phyloP scores from a whole-genome alignment of 2,888 invertebrate genomes.

The Catonia carolina region DNA sequence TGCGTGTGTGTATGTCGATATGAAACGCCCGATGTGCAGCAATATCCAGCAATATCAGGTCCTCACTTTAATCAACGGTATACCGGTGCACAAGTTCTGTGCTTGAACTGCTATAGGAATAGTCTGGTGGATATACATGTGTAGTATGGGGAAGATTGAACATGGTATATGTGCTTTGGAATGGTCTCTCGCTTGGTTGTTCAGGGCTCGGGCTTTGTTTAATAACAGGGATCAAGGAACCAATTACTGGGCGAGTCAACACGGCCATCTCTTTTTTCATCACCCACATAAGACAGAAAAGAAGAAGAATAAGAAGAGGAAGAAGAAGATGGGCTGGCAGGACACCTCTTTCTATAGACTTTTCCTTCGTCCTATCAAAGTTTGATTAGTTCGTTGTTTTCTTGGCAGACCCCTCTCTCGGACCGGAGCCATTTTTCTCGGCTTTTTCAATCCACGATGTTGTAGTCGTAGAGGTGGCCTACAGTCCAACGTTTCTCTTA shows the following conservation, averaged over 20 bases:
- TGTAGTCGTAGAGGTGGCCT: background rate
- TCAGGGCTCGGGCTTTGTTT: background rate
- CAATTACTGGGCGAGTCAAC: constrained; percentile 11
- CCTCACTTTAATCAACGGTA: no score
- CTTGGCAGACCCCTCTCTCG: constrained; percentile 7
- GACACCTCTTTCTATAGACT: constrained; percentile 14
- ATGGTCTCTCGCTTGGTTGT: no score
- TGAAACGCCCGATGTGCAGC: no score
- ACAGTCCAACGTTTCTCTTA: no score
- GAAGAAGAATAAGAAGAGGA: background rate
- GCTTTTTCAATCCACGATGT: constrained; percentile 3
- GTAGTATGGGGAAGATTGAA: no score
- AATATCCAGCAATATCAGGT: no score
- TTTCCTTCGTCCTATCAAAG: constrained; percentile 16
- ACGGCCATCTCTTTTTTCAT: constrained; percentile 11
- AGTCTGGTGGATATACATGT: no score
- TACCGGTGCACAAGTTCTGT: no score
- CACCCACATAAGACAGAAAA: background rate
- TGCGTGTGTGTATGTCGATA: no score
- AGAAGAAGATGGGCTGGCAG: background rate
- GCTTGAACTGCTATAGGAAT: no score
- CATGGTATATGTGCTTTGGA: no score
- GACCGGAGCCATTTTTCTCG: constrained; percentile 11
- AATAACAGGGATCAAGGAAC: constrained; percentile 15
- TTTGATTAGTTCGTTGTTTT: constrained; percentile 18